These are phyloP conservation scores for Numida meleagris DNA, from an alignment of 2,113 vertebrate species.

Conservation along the genomic window DNA sequence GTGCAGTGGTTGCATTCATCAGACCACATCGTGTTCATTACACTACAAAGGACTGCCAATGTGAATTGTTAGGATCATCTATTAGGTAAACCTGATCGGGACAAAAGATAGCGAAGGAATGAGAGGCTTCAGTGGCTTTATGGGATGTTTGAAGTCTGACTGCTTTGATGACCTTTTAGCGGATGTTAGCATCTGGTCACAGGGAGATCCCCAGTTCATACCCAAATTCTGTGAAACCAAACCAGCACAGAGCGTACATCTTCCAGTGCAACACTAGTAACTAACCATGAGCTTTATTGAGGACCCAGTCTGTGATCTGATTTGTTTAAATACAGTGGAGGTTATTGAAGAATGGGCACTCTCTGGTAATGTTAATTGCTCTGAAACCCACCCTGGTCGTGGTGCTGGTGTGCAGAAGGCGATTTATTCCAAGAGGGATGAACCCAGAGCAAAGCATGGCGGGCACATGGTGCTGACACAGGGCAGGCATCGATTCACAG, in stretches of 20 bases:
- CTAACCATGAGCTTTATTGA: background rate
- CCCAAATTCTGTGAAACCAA: background rate
- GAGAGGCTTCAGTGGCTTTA: constrained; percentile 14
- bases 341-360: background rate
- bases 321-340: background rate
- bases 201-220: background rate
- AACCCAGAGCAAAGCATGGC: background rate
- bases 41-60: constrained; percentile 91
- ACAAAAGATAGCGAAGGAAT: constrained; percentile 70
- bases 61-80: constrained; percentile 89
- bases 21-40: constrained; percentile 91
- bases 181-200: background rate
- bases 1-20: constrained; percentile 92
- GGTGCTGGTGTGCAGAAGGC: constrained; percentile 34
- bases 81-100: constrained; percentile 86
- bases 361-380: background rate
- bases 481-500: constrained; percentile 43
- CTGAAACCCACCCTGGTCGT: background rate
- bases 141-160: background rate
- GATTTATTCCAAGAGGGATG: constrained; percentile 28
- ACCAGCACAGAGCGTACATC: background rate
- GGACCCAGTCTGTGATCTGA: background rate
- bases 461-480: background rate
- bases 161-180: constrained; percentile 61
- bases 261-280: background rate